These are phyloP conservation scores for Acanthosepion pharaonis DNA, from an alignment of 2,888 invertebrate species.

Conservation along the genomic window DNA sequence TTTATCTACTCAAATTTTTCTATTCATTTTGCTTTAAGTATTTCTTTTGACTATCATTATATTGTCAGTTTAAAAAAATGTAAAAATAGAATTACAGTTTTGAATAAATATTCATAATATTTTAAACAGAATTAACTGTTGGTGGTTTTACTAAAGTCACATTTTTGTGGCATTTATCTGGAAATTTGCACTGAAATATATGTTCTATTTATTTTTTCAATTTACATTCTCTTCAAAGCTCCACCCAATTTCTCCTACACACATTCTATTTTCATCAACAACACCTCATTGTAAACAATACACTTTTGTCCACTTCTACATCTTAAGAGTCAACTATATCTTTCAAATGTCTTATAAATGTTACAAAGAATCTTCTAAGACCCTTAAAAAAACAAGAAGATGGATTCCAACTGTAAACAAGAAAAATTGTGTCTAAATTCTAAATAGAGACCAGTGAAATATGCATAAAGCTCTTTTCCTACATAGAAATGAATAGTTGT, in stretches of 20 bases:
- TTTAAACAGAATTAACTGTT: neutral
- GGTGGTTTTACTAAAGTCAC: neutral
- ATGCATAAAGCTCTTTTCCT: neutral
- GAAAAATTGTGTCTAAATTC: neutral
- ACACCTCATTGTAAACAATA: neutral
- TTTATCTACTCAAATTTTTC: no score
- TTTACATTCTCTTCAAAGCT: neutral
- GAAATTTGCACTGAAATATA: neutral
- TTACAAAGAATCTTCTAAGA: slow-evolving; percentile 12
- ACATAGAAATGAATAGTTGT: no score
- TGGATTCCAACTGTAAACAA: neutral
- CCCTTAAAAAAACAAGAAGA: neutral
- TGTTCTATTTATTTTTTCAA: neutral
- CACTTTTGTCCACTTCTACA: neutral
- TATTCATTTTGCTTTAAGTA: no score
- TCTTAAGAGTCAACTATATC: neutral
- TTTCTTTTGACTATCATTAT: no score
- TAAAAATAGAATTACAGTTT: no score
- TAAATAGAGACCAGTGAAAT: neutral
- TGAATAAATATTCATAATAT: neutral
- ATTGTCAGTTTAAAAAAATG: no score
- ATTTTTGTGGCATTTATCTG: neutral
- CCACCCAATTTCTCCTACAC: slow-evolving; percentile 18
- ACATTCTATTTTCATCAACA: neutral
- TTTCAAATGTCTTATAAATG: neutral